A percentile compares a stretch with the other conserved stretches of the same genome.
phyloP scores from a whole-genome alignment of 2,113 vertebrate genomes.

The Recurvirostra avosetta region DNA sequence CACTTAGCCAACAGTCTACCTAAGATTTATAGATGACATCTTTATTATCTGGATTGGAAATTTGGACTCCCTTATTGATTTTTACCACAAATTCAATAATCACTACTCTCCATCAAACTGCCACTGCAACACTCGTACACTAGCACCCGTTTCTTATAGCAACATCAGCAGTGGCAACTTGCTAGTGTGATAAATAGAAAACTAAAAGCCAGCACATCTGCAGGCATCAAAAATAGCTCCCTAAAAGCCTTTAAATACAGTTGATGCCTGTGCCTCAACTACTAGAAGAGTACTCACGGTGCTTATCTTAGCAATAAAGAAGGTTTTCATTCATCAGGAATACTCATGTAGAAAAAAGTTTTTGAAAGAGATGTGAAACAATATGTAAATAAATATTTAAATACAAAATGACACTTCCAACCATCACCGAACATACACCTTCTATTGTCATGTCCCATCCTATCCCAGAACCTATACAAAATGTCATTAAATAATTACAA shows the following conservation, averaged over 20 bases:
- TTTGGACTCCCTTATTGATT: constrained; percentile 25
- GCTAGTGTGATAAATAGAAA: not conserved
- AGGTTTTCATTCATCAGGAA: not conserved
- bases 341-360: not conserved
- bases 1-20: not conserved
- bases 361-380: not conserved
- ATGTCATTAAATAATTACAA: not conserved
- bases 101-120: constrained; percentile 16
- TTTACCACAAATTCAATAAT: constrained; percentile 38
- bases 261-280: not conserved
- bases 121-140: not conserved
- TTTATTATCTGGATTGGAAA: constrained; percentile 12
- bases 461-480: not conserved
- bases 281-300: not conserved
- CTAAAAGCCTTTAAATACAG: not conserved
- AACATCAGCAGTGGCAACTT: not conserved
- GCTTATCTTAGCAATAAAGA: not conserved
- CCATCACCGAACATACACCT: not conserved
- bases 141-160: not conserved
- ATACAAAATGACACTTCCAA: not conserved
- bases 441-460: not conserved
- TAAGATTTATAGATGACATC: not conserved
- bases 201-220: not conserved
- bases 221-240: not conserved
- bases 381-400: not conserved